Evolutionary conservation across 2,888 invertebrate species (phyloP).

Genomic region (Chirona hameri): DNA sequence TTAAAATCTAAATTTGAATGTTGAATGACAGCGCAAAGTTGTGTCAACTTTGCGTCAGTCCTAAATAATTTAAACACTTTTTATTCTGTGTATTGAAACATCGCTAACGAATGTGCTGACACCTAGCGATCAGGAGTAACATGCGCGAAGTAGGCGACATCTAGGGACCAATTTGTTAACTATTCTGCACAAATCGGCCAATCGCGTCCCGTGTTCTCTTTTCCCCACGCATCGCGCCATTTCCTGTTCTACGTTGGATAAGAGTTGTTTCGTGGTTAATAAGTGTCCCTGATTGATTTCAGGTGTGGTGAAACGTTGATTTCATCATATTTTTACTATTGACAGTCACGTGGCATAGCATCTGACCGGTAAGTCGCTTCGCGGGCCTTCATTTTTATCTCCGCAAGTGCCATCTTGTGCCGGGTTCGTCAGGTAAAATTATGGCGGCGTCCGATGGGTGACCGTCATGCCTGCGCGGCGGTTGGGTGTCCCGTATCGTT

Average conservation of each 20-base stretch:
- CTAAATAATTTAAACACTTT: too few relatives aligned
- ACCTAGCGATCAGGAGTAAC: not conserved
- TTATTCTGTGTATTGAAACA: too few relatives aligned
- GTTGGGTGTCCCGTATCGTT: too few relatives aligned
- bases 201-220: not conserved
- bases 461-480: not conserved
- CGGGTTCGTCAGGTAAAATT: conserved; percentile 7
- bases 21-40: too few relatives aligned
- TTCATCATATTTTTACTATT: not conserved
- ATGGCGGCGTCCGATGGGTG: conserved; percentile 29
- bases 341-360: not conserved
- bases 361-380: not conserved
- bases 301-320: not conserved
- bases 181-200: not conserved
- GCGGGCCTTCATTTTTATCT: not conserved
- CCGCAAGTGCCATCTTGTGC: conserved; percentile 24
- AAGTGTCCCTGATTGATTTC: not conserved
- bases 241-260: not conserved
- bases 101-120: not conserved
- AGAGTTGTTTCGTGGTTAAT: not conserved
- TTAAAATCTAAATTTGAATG: too few relatives aligned
- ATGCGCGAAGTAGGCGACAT: not conserved
- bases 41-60: too few relatives aligned
- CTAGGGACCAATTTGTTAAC: not conserved
- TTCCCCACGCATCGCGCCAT: not conserved